Evolutionary conservation across 2,113 vertebrate species (phyloP).

Genomic region (Synodontis membranacea): DNA sequence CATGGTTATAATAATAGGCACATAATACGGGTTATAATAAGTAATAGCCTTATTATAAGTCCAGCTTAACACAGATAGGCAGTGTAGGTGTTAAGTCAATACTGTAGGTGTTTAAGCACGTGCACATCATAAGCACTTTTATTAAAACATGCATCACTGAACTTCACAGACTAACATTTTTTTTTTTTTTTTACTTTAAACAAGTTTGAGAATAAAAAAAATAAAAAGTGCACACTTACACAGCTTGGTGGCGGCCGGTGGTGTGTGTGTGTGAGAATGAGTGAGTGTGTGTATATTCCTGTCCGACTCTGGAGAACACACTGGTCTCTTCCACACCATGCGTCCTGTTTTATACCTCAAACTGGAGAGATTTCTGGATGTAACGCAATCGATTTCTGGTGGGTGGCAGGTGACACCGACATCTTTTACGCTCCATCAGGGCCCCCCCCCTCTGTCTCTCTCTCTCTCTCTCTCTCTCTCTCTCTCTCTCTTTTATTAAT

Average conservation of each 20-base stretch:
- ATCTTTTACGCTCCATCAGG: slow-evolving; percentile 74
- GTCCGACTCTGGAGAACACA: slow-evolving; percentile 2
- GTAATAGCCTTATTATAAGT: background rate
- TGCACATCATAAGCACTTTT: background rate
- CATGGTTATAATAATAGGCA: background rate
- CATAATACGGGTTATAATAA: background rate
- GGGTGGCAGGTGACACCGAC: slow-evolving; percentile 83
- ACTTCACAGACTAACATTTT: background rate
- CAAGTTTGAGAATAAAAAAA: background rate
- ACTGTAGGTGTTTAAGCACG: background rate
- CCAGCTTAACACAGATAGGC: slow-evolving; percentile 11
- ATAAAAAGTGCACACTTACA: slow-evolving; percentile 15
- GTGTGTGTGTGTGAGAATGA: background rate
- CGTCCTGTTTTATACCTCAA: slow-evolving; percentile 77
- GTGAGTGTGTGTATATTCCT: background rate
- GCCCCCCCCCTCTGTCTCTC: too few relatives aligned
- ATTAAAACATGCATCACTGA: background rate
- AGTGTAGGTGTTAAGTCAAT: background rate
- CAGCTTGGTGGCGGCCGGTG: background rate
- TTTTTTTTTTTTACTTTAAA: background rate
- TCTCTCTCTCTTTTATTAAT: slow-evolving; percentile 61
- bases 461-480: slow-evolving; percentile 4
- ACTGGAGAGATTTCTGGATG: slow-evolving; percentile 74
- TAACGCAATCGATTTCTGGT: slow-evolving; percentile 89
- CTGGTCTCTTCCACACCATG: slow-evolving; percentile 64